Conservation (phyloP, 1,140 invertebrate genomes). For the Drosophila sucinea region DNA sequence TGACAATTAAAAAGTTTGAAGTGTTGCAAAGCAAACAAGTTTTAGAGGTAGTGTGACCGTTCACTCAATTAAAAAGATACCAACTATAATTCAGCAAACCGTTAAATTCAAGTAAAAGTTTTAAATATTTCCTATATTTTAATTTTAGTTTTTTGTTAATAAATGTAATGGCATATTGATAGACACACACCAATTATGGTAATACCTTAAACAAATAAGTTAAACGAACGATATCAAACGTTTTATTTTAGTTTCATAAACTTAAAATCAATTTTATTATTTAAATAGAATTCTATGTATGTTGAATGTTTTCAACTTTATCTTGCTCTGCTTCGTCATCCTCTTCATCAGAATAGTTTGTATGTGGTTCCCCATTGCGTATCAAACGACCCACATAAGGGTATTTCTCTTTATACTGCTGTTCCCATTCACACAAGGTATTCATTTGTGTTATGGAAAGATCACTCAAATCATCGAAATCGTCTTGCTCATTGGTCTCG, state of each 20-base stretch:
- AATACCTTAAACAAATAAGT: no score
- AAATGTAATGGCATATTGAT: no score
- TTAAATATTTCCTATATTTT: neutral
- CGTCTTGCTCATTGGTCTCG: slow-evolving; percentile 3
- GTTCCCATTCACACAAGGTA: slow-evolving; percentile 48
- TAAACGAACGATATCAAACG: no score
- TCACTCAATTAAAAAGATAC: neutral
- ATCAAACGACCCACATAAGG: slow-evolving; percentile 44
- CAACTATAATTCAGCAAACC: neutral
- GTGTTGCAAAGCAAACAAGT: neutral
- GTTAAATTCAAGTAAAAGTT: neutral
- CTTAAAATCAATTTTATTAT: neutral
- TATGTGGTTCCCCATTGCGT: slow-evolving; percentile 9
- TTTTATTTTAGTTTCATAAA: no score
- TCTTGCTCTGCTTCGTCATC: slow-evolving; percentile 12
- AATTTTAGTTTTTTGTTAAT: neutral
- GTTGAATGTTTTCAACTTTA: neutral
- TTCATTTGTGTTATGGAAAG: slow-evolving; percentile 36
- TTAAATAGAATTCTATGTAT: neutral
- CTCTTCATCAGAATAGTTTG: slow-evolving; percentile 36
- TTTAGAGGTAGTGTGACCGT: neutral
- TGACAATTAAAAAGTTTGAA: neutral
- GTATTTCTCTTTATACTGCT: slow-evolving; percentile 48
- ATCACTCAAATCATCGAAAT: slow-evolving; percentile 52
- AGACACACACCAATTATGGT: no score